These are phyloP conservation scores for Zaprionus ghesquierei DNA, from an alignment of 1,140 invertebrate genomes.

Conservation along the genomic window DNA sequence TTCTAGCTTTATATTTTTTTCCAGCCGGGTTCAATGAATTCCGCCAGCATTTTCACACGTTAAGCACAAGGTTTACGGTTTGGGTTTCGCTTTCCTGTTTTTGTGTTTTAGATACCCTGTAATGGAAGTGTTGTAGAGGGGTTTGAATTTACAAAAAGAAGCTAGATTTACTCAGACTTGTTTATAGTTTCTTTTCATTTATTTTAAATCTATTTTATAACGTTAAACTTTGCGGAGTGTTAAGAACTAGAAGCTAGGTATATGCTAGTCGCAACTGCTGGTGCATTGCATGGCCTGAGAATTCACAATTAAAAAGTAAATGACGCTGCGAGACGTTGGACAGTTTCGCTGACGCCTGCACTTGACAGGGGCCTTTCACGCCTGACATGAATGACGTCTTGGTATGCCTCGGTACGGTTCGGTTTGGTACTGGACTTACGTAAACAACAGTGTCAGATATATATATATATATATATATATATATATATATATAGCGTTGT, in stretches of 20 bases:
- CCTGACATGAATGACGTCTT: slow-evolving; percentile 56
- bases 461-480: too few relatives aligned
- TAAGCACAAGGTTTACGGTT: background rate
- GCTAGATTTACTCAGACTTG: too few relatives aligned
- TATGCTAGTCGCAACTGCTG: background rate
- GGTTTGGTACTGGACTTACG: slow-evolving; percentile 18
- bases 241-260: background rate
- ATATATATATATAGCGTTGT: too few relatives aligned
- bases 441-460: slow-evolving; percentile 4
- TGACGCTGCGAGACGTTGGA: background rate
- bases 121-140: background rate
- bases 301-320: slow-evolving; percentile 3
- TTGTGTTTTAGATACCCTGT: background rate
- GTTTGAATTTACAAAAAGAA: too few relatives aligned
- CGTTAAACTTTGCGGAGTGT: too few relatives aligned
- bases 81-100: background rate
- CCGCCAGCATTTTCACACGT: slow-evolving; percentile 63
- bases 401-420: background rate
- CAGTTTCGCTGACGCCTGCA: slow-evolving; percentile 22
- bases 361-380: slow-evolving; percentile 51
- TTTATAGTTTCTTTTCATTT: too few relatives aligned
- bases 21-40: slow-evolving; percentile 66
- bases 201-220: too few relatives aligned
- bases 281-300: background rate
- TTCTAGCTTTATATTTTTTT: slow-evolving; percentile 18